Evolutionary conservation across 2,888 invertebrate species (phyloP), one percentile per base, ranked within the genome.

Genomic region (Anoplius nigerrimus): DNA sequence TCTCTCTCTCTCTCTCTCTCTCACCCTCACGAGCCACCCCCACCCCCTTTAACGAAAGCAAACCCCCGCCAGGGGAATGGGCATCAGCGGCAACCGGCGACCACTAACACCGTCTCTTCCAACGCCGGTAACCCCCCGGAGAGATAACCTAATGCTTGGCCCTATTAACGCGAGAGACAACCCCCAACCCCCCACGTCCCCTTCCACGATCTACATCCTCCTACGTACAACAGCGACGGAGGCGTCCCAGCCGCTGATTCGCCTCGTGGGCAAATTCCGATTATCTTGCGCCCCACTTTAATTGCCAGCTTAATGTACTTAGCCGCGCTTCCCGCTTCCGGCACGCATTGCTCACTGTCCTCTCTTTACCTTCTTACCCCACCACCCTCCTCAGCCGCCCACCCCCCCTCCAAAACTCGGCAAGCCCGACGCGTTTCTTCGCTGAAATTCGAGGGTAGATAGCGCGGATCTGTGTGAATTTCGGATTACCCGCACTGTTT

Each of bases 71-170:
- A 57, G 57, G n/a, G n/a, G 34, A 6, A 34, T 11, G 34, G 34
- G 34, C 34, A 34, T 53, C 69, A 53, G n/a, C 52, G 18, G 53
- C 61, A 45, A n/a, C 34, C 11, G 34, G 34, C 34, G 11, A 34
- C 21, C 61, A 21, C 42, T 56, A 53, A 8, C 48, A 46, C 69
- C 20, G 52, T 66, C 43, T 56, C 24, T 34, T 34, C 55, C 16
- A 55, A 55, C 57, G 45, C n/a, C 55, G 56, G 64, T 68, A 71
- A 72, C 54, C 75, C 65, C n/a, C 67, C n/a, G 16, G 46, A 66
- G 78, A 83, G 84, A 86, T 84, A 86, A 83, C 84, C 78, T 84
- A 84, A 86, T 86, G 84, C 79, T 80, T 72, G 75, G 71, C 76
- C 79, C 79, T 86, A 85, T 86, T 84, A 84, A 80, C 82, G 74